Evolutionary conservation across 2,797 vertebrate genomes (phyloP), one percentile per base, ranked within the genome.

Genomic region (Gorsachius magnificus): DNA sequence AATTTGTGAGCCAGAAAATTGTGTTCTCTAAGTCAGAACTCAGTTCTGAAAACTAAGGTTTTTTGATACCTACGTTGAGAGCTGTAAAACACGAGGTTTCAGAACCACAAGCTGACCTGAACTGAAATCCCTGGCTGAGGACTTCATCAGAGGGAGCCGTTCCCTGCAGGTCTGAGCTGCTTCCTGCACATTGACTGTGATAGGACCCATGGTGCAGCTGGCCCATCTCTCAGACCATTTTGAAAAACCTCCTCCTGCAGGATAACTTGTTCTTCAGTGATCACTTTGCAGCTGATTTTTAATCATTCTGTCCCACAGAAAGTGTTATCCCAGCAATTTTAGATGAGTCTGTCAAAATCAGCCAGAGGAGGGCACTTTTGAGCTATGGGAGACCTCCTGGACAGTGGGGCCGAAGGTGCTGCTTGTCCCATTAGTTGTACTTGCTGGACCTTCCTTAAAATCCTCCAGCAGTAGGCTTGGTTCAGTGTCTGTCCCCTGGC

Each of bases 361-460:
- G 89, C 97, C 97, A 97, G 96, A 89, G 95, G 97, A 97, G 97
- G 97, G 97, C 95, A 97, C 89, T 94, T 97, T 97, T 97, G 96
- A 96, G 96, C 97, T 87, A 92, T 89, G 79, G 93, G 93, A 97
- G 94, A 85, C 83, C 93, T 95, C 72, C 38, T 93, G 95, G 65
- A 66, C 86, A 54, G 56, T 91, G 93, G 93, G 95, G 86, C 77
- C 2, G 75, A 77, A 81, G 95, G 90, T 91, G 81, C 81, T 16
- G 75, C 65, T 54, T 70, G 94, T 94, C 89, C 93, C 89, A 57
- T 53, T 17, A 36, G 9, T 61, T 90, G 86, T 13, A 14, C 75
- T 81, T 66, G 76, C 66, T 68, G 82, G 83, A 43, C 66, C 36
- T 79, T 75, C 86, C 76, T 71, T 58, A 45, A 86, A 95, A 70